Percentiles rank a stretch among this genome's conserved stretches.
Conservation (phyloP, 2,113 vertebrate genomes). For the Azemiops feae region DNA sequence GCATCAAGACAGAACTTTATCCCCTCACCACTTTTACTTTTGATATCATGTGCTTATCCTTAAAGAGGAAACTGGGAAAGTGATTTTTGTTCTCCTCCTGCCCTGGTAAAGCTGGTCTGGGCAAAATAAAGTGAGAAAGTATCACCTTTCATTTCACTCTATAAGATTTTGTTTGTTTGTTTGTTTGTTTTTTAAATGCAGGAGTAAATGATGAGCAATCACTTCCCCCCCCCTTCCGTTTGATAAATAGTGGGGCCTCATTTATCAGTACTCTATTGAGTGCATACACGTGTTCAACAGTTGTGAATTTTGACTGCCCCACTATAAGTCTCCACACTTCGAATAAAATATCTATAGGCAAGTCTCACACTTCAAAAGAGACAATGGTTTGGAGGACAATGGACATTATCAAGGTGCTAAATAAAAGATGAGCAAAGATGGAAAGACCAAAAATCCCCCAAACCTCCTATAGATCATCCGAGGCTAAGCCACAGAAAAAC, state of each 20-base stretch:
- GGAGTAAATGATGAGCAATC: neutral
- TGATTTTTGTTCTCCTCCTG: neutral
- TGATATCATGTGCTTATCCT: neutral
- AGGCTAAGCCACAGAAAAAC: neutral
- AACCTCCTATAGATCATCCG: neutral
- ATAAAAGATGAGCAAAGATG: neutral
- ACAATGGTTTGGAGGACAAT: neutral
- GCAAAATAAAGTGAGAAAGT: neutral
- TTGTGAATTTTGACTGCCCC: neutral
- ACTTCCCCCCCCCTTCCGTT: neutral
- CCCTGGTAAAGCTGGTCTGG: neutral
- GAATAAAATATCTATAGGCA: neutral
- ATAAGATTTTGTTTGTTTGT: neutral
- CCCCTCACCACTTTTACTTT: neutral
- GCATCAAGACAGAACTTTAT: neutral
- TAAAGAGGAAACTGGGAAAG: neutral
- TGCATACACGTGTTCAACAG: neutral
- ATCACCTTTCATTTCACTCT: neutral
- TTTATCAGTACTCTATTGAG: neutral
- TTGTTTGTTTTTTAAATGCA: neutral
- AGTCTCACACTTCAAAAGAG: neutral
- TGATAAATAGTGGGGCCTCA: neutral
- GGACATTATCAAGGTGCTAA: neutral
- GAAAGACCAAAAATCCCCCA: neutral
- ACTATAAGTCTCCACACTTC: neutral